Evolutionary conservation across 2,888 invertebrate genomes (phyloP).

Genomic region (Ellobium chinense): DNA sequence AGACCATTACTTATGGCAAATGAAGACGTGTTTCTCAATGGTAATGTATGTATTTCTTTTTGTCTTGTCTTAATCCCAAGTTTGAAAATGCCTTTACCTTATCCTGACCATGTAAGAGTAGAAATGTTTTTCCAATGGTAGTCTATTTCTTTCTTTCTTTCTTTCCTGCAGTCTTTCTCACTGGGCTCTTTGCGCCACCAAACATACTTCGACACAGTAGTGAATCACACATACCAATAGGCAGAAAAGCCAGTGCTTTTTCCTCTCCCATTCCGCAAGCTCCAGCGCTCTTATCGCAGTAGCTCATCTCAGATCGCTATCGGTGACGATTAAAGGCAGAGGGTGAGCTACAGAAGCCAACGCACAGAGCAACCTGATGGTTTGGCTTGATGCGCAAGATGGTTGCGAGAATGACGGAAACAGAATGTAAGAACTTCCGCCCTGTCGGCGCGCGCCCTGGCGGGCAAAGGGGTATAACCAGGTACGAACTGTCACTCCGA

Average conservation of each 20-base stretch:
- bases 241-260: not conserved
- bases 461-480: conserved; percentile 25
- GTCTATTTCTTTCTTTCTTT: too few species aligned
- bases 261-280: not conserved
- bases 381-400: not conserved
- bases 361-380: not conserved
- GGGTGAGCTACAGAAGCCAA: not conserved
- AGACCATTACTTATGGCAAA: too few species aligned
- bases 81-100: too few species aligned
- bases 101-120: too few species aligned
- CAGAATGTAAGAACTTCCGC: conserved; percentile 24
- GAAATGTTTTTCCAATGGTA: too few species aligned
- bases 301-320: not conserved
- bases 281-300: not conserved
- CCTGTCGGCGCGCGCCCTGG: conserved; percentile 8
- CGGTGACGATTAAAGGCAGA: not conserved
- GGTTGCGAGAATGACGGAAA: not conserved
- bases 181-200: too few species aligned
- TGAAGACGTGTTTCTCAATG: too few species aligned
- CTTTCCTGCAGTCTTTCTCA: too few species aligned
- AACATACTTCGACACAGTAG: too few species aligned
- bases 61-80: too few species aligned
- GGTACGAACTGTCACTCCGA: conserved; percentile 28
- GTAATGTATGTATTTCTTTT: too few species aligned
- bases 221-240: not conserved